Evolutionary conservation across 2,888 invertebrate genomes (phyloP).

Genomic region (Tenthredo amoena): DNA sequence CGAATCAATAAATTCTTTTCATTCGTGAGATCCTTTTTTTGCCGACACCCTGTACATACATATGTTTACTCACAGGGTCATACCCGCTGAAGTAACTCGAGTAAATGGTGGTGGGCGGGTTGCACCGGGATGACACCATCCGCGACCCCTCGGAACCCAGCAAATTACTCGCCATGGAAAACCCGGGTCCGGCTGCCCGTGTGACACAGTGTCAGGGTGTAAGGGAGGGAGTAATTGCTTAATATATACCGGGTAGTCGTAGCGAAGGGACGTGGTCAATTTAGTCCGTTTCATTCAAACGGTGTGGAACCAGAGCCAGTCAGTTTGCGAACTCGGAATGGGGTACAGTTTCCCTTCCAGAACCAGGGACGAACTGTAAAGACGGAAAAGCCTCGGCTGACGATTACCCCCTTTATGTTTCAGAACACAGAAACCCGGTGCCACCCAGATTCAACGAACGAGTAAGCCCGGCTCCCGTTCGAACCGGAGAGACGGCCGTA

Average conservation of each 20-base stretch:
- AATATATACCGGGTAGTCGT: constrained; percentile 38
- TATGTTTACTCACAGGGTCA: neutral
- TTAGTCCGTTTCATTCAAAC: neutral
- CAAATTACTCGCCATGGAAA: constrained; percentile 42
- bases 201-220: constrained; percentile 42
- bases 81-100: constrained; percentile 5
- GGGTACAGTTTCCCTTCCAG: neutral
- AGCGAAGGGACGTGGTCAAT: neutral
- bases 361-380: neutral
- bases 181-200: constrained; percentile 26
- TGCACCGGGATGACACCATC: constrained; percentile 27
- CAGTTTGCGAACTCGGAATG: neutral
- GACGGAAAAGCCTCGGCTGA: neutral
- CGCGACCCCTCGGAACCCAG: constrained; percentile 20
- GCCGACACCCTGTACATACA: neutral
- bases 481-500: constrained; percentile 77
- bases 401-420: constrained; percentile 57
- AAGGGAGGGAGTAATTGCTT: constrained; percentile 30
- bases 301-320: neutral
- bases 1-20: neutral
- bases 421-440: constrained; percentile 75
- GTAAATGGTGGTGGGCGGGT: constrained; percentile 23
- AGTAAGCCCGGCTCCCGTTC: constrained; percentile 74
- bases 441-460: constrained; percentile 77
- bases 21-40: neutral